Evolutionary conservation across 2,113 vertebrate species (phyloP).

Genomic region (Rhynchopsitta pachyrhyncha): DNA sequence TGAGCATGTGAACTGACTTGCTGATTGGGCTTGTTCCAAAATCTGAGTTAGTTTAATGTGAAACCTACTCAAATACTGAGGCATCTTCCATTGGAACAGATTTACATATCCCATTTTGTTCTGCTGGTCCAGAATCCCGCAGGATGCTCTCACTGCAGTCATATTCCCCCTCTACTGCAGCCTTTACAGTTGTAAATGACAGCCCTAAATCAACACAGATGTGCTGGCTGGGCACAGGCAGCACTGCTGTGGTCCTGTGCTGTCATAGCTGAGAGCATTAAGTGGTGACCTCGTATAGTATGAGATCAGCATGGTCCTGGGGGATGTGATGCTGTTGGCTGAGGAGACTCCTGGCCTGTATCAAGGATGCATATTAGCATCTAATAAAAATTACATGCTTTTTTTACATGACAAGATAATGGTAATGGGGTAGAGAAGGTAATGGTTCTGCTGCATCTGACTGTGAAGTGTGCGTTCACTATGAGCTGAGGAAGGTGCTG

Average conservation of each 20-base stretch:
- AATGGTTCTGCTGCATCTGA: background rate
- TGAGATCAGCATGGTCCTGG: background rate
- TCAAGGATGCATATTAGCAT: background rate
- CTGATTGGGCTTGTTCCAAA: constrained; percentile 37
- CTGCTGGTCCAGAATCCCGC: background rate
- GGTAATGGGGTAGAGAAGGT: background rate
- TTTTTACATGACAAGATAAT: background rate
- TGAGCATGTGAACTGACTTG: background rate
- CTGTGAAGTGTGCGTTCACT: background rate
- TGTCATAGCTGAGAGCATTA: background rate
- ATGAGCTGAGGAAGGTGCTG: background rate
- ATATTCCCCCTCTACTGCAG: background rate
- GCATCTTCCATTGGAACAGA: background rate
- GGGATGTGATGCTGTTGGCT: background rate
- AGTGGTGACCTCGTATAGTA: background rate
- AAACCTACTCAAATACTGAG: constrained; percentile 37
- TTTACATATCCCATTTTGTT: background rate
- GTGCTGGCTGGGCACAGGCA: background rate
- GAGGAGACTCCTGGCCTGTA: background rate
- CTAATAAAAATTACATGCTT: background rate
- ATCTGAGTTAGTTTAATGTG: constrained; percentile 55
- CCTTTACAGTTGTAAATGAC: background rate
- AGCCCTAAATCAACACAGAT: background rate
- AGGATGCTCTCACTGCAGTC: background rate
- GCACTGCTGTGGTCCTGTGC: background rate